A percentile compares a stretch with the other conserved stretches of the same genome.
Conservation (phyloP, 53 echinoderm and acorn worm genomes). For the Crossaster papposus region DNA sequence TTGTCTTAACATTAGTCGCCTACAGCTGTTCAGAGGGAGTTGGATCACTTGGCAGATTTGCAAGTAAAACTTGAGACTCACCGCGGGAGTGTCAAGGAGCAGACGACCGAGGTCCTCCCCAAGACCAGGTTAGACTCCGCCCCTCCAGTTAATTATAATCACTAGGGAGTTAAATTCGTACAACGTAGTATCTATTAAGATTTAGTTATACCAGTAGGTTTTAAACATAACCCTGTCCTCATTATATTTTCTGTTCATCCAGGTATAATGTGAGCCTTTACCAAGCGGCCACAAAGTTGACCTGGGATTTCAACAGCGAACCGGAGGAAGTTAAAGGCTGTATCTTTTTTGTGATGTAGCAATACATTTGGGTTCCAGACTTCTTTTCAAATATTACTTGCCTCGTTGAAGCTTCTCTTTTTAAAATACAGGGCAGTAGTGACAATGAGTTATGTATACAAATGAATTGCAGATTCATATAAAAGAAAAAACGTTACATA, state of each 20-base stretch:
- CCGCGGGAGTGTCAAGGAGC: slow-evolving; percentile 79
- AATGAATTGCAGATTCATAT: too few species aligned
- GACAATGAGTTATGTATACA: too few species aligned
- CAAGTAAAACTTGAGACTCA: slow-evolving; percentile 56
- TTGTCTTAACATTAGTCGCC: slow-evolving; percentile 50
- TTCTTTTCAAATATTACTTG: neutral
- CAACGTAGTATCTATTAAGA: neutral
- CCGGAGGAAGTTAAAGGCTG: slow-evolving; percentile 97
- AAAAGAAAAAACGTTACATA: too few species aligned
- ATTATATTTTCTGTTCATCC: slow-evolving; percentile 18
- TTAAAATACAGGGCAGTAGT: neutral
- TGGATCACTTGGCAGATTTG: slow-evolving; percentile 59
- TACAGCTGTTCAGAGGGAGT: slow-evolving; percentile 78
- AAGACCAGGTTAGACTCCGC: slow-evolving; percentile 82
- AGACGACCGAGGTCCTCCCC: slow-evolving; percentile 95
- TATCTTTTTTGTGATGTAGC: slow-evolving; percentile 77
- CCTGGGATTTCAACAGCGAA: slow-evolving; percentile 87
- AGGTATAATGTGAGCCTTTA: slow-evolving; percentile 93
- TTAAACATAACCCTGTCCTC: too few species aligned
- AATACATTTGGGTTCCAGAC: neutral
- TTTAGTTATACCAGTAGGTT: too few species aligned
- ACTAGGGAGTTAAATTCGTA: neutral
- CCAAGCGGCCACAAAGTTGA: slow-evolving; percentile 76
- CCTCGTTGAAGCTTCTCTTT: neutral
- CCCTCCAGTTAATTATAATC: neutral